Evolutionary conservation across 2,888 invertebrate species (phyloP).

Genomic region (Cephus runcator): DNA sequence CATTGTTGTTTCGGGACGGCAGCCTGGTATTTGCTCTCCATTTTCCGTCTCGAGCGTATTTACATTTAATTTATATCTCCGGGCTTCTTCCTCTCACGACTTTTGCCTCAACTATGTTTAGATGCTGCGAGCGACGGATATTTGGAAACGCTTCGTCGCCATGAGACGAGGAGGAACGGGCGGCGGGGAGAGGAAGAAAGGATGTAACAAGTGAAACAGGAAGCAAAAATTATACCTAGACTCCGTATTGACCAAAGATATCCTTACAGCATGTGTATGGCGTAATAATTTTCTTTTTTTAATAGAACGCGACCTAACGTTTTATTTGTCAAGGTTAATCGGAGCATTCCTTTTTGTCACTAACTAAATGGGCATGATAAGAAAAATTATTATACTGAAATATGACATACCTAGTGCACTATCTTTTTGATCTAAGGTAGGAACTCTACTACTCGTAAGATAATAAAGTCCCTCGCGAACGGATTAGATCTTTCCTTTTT

Average conservation of each 20-base stretch:
- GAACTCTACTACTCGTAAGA: slow-evolving; percentile 15
- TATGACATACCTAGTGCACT: neutral
- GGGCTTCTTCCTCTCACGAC: slow-evolving; percentile 10
- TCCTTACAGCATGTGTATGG: no score
- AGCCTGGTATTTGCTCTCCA: slow-evolving; percentile 42
- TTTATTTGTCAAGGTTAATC: neutral
- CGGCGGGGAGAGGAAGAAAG: neutral
- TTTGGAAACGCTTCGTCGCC: neutral
- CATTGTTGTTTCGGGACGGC: slow-evolving; percentile 44
- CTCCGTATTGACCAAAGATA: no score
- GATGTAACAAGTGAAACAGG: neutral
- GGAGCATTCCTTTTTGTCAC: neutral
- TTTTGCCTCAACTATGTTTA: slow-evolving; percentile 15
- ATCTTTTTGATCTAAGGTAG: neutral
- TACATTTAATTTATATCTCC: slow-evolving; percentile 47
- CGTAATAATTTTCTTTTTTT: no score
- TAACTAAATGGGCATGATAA: neutral
- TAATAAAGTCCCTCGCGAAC: slow-evolving; percentile 34
- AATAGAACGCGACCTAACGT: no score
- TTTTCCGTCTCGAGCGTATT: slow-evolving; percentile 41
- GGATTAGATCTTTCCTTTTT: slow-evolving; percentile 51
- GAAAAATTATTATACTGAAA: neutral
- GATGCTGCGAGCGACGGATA: slow-evolving; percentile 4
- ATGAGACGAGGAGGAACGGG: neutral
- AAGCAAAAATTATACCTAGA: neutral